Evolutionary conservation across 2,888 invertebrate species (phyloP), one percentile per base, ranked within the genome.

Genomic region (Pandemis heparana): DNA sequence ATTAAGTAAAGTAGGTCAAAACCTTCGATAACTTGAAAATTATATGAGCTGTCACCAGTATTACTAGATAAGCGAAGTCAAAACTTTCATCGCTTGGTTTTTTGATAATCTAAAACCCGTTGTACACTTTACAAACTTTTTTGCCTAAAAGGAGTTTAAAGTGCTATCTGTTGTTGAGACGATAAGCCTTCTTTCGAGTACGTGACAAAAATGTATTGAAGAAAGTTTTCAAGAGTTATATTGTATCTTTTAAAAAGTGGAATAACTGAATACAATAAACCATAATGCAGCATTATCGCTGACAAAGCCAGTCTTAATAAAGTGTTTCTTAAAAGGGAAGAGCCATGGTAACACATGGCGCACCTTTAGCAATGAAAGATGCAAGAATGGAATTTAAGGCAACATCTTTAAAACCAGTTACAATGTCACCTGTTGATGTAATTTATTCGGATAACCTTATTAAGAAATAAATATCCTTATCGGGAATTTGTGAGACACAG

Each of bases 381-480:
- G n/a, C 12, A 64, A 51, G 53, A 70, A 53, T 65, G 65, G 65
- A 70, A 39, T 46, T 63, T 53, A 43, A 67, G 59, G 51, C 61
- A 59, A 41, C 74, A 69, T 70, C 70, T 74, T 70, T 43, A 46
- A 70, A 71, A 76, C 77, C 43, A 75, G 77, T 77, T 77, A 71
- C 53, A 61, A 72, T 75, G 62, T 73, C 79, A 79, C 78, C 79
- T 79, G 79, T 74, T 69, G 32, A 60, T 51, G 74, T 72, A 66
- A 53, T 61, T 18, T 65, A 66, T 60, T 56, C 61, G 48, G 48
- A 38, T 14, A 43, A 53, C 18, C 8, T 66, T 71, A 8, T 62
- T 51, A n/a, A 64, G 63, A 41, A 59, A 65, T 59, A 60, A 38
- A 65, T 62, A 71, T 10, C 8, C n/a, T 14, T 18, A 59, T 46